These are phyloP conservation scores for Patella pellucida DNA, from an alignment of 2,888 invertebrate genomes.

Conservation along the genomic window DNA sequence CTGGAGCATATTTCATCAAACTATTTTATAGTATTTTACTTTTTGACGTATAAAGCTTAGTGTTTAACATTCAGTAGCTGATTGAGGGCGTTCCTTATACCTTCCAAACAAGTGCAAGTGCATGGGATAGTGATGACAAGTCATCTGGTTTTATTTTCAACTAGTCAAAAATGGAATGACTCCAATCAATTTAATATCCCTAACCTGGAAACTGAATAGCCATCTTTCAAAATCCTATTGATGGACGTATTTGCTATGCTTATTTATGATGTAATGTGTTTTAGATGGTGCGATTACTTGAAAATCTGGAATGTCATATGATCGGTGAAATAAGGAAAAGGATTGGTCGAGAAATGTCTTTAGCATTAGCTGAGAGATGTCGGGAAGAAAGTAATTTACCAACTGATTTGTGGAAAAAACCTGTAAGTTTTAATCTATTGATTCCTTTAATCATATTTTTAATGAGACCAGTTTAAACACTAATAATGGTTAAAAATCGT, in stretches of 20 bases:
- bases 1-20: too few species aligned
- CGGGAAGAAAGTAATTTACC: constrained; percentile 69
- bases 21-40: too few species aligned
- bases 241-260: too few species aligned
- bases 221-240: not conserved
- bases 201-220: not conserved
- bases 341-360: constrained; percentile 61
- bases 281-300: constrained; percentile 64
- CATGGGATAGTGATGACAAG: too few species aligned
- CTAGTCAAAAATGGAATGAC: too few species aligned
- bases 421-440: constrained; percentile 49
- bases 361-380: constrained; percentile 66
- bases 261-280: constrained; percentile 21
- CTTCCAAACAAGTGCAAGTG: too few species aligned
- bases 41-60: too few species aligned
- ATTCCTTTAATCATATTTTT: too few species aligned
- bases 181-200: not conserved
- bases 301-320: constrained; percentile 67
- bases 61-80: too few species aligned
- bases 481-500: too few species aligned
- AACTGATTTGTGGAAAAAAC: constrained; percentile 71
- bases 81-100: not conserved
- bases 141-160: too few species aligned
- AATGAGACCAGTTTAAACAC: too few species aligned
- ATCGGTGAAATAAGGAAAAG: constrained; percentile 65